Percentiles rank a stretch among this genome's conserved stretches.
Conservation (phyloP, 2,888 invertebrate species). For the Pseudococcus jackbeardsleyi region DNA sequence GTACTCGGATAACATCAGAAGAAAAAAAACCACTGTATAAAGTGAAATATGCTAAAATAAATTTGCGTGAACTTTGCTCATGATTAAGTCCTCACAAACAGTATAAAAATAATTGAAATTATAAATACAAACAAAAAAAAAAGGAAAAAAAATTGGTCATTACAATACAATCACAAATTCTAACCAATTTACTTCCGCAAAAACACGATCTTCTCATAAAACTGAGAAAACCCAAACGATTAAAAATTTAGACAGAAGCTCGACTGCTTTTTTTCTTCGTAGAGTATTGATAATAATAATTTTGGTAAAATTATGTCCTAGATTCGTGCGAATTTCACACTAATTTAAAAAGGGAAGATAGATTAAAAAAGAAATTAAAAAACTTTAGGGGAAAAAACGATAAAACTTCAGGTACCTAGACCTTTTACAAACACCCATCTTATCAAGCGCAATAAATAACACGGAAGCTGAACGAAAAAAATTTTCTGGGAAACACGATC, state of each 20-base stretch:
- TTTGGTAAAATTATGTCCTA: constrained; percentile 23
- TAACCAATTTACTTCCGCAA: constrained; percentile 46
- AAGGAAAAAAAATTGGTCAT: constrained; percentile 38
- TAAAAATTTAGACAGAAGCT: constrained; percentile 45
- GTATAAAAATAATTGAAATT: constrained; percentile 38
- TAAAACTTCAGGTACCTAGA: neutral
- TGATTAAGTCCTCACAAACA: neutral
- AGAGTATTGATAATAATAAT: constrained; percentile 40
- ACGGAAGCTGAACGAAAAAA: neutral
- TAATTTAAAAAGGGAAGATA: neutral
- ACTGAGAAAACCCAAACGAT: constrained; percentile 34
- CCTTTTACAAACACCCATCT: neutral
- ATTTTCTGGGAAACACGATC: neutral
- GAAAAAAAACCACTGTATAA: constrained; percentile 8
- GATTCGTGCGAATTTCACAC: constrained; percentile 9
- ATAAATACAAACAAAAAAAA: constrained; percentile 21
- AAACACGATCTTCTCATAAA: constrained; percentile 13
- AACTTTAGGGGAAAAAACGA: neutral
- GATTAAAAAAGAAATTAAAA: neutral
- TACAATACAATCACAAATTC: constrained; percentile 46
- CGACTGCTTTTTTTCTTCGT: constrained; percentile 12
- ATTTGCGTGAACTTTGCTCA: constrained; percentile 20
- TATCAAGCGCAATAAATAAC: neutral
- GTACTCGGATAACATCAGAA: constrained; percentile 43
- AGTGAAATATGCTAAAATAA: constrained; percentile 33